A percentile compares a stretch with the other conserved stretches of the same genome.
Conservation (phyloP, 2,113 vertebrate species). For the Solenodon paradoxus region DNA sequence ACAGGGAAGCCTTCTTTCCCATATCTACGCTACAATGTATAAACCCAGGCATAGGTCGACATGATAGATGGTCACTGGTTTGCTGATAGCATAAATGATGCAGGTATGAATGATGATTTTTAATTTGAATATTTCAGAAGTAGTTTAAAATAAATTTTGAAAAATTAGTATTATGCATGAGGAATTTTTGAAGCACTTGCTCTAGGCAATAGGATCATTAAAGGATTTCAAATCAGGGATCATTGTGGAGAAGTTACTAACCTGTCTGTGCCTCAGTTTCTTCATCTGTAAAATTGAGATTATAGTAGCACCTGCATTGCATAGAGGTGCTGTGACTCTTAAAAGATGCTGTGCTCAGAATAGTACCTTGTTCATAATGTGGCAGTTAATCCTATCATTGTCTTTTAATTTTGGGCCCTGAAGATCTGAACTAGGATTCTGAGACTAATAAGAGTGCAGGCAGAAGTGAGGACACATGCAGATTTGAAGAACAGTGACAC, state of each 20-base stretch:
- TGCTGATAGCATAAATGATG: not conserved
- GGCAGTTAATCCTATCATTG: not conserved
- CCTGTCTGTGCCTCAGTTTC: not conserved
- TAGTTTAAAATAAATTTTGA: not conserved
- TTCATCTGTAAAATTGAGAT: not conserved
- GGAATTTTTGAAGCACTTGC: not conserved
- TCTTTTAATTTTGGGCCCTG: not conserved
- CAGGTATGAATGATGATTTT: not conserved
- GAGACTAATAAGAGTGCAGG: not conserved
- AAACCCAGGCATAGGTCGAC: not conserved
- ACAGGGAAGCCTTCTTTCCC: not conserved
- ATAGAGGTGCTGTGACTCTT: not conserved
- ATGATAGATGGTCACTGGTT: not conserved
- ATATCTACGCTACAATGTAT: not conserved
- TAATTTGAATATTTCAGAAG: slow-evolving; percentile 26
- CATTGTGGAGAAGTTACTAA: not conserved
- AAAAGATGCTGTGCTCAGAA: not conserved
- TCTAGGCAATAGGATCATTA: not conserved
- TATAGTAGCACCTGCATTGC: not conserved
- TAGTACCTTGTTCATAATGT: not conserved
- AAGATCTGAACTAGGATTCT: not conserved
- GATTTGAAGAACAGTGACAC: not conserved
- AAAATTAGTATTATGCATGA: not conserved
- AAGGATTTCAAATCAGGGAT: not conserved
- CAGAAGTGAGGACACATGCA: not conserved